A percentile compares a stretch with the other conserved stretches of the same genome.
phyloP scores from a whole-genome alignment of 1,140 invertebrate genomes.

The Eurytemora carolleeae region DNA sequence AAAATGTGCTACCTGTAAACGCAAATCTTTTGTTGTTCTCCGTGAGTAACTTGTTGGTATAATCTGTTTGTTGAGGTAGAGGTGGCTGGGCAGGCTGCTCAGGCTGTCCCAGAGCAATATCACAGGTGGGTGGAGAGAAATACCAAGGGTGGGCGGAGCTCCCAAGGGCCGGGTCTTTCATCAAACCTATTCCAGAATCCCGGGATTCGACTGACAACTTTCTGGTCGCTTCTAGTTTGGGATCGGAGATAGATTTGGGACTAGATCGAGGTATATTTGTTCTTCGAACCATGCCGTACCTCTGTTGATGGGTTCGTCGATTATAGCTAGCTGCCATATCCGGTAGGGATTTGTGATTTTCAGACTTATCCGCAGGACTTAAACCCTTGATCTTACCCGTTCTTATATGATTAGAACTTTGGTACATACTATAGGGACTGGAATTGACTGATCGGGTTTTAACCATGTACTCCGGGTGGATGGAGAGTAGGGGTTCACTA shows the following conservation, averaged over 20 bases:
- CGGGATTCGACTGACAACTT: background rate
- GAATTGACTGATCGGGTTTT: background rate
- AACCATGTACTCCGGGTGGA: constrained; percentile 8
- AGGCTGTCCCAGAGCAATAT: too few relatives aligned
- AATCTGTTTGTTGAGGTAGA: too few relatives aligned
- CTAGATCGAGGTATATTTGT: background rate
- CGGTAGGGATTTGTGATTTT: background rate
- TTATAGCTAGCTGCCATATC: too few relatives aligned
- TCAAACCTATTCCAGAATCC: background rate
- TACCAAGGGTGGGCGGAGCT: background rate
- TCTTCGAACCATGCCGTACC: background rate
- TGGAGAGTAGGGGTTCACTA: constrained; percentile 11
- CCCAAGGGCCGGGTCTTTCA: background rate
- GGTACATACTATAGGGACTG: background rate
- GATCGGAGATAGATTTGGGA: background rate
- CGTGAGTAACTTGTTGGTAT: too few relatives aligned
- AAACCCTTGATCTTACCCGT: background rate
- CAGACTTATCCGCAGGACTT: background rate
- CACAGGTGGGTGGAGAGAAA: too few relatives aligned
- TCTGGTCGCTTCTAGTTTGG: background rate
- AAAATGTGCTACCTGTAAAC: too few relatives aligned
- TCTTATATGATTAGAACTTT: background rate
- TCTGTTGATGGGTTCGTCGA: background rate
- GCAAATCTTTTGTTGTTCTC: too few relatives aligned
- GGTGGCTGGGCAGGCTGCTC: too few relatives aligned